Conservation (phyloP, 2,888 invertebrate species). For the Orgyia antiqua region DNA sequence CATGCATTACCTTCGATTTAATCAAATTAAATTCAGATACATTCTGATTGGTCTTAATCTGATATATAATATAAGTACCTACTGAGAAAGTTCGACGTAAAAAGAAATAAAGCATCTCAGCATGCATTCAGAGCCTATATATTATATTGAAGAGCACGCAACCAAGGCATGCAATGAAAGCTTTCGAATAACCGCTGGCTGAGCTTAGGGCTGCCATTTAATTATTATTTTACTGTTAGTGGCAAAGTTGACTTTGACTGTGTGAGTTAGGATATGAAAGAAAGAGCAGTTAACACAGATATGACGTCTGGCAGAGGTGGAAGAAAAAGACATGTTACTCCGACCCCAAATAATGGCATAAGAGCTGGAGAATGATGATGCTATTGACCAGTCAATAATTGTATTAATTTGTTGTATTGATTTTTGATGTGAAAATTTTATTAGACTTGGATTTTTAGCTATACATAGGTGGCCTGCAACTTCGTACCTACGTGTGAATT, state of each 20-base stretch:
- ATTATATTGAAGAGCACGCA: constrained; percentile 55
- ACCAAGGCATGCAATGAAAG: constrained; percentile 53
- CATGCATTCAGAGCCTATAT: constrained; percentile 51
- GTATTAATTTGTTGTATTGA: no score
- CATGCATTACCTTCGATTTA: constrained; percentile 10
- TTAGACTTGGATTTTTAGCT: no score
- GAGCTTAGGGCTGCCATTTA: constrained; percentile 36
- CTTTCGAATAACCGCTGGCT: constrained; percentile 37
- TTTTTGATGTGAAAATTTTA: no score
- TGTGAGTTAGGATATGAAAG: no score
- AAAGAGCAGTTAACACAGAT: no score
- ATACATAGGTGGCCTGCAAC: no score
- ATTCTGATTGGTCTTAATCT: constrained; percentile 34
- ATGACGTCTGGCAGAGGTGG: no score
- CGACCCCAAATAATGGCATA: no score
- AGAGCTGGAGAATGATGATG: no score
- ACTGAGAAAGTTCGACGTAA: constrained; percentile 30
- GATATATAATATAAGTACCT: constrained; percentile 27
- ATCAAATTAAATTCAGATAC: constrained; percentile 25
- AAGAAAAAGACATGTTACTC: no score
- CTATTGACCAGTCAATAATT: no score
- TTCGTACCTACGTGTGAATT: no score
- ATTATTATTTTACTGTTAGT: constrained; percentile 10
- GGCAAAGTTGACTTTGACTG: background rate
- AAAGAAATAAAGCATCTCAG: constrained; percentile 41